Percentiles rank a stretch among this genome's conserved stretches.
phyloP scores from a whole-genome alignment of 1,140 invertebrate species.

The Nymphalis io region DNA sequence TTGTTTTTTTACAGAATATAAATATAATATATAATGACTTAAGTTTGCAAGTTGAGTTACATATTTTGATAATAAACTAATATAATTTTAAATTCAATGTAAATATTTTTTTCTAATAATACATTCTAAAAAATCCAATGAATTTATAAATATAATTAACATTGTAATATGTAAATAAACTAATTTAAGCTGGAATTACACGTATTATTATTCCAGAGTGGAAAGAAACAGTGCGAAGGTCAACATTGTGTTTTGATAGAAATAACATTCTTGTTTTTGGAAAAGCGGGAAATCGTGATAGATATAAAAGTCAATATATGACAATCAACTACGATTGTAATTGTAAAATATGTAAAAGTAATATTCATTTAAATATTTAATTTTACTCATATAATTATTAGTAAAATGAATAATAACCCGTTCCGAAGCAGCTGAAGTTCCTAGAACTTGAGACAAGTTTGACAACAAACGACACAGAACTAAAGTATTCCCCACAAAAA shows the following conservation, averaged over 20 bases:
- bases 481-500: slow-evolving; percentile 40
- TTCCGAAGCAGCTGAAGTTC: slow-evolving; percentile 58
- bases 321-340: background rate
- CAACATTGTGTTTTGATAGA: slow-evolving; percentile 46
- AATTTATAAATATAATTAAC: background rate
- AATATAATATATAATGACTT: no score
- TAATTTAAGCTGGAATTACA: background rate
- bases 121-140: background rate
- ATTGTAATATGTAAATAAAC: slow-evolving; percentile 6
- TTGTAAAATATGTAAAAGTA: background rate
- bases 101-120: no score
- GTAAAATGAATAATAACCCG: slow-evolving; percentile 46
- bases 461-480: slow-evolving; percentile 38
- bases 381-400: slow-evolving; percentile 25
- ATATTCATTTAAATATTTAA: slow-evolving; percentile 16
- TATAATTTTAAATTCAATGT: no score
- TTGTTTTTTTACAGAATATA: no score
- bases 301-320: slow-evolving; percentile 6
- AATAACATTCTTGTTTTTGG: slow-evolving; percentile 13
- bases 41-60: no score
- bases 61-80: no score
- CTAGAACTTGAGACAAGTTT: slow-evolving; percentile 43
- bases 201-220: slow-evolving; percentile 11
- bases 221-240: slow-evolving; percentile 45
- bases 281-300: slow-evolving; percentile 29